Evolutionary conservation across 2,113 vertebrate species (phyloP).

Genomic region (Mola mola): DNA sequence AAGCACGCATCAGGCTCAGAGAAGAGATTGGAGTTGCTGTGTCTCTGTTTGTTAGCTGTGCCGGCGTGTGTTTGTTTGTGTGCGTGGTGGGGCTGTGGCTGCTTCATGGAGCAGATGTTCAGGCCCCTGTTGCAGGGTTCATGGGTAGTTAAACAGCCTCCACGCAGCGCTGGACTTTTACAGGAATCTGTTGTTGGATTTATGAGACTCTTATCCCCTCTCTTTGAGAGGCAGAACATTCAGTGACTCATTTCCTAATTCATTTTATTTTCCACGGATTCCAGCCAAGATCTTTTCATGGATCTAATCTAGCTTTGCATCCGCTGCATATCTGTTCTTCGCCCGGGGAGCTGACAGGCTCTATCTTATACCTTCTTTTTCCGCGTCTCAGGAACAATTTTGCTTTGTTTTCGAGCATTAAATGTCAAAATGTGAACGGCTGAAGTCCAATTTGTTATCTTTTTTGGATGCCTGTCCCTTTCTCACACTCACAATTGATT

Average conservation of each 20-base stretch:
- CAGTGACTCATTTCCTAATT: conserved; percentile 70
- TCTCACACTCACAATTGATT: conserved; percentile 21
- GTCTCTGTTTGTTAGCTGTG: conserved; percentile 13
- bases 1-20: conserved; percentile 10
- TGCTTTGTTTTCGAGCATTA: conserved; percentile 53
- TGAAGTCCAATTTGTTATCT: conserved; percentile 63
- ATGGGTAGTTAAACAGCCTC: conserved; percentile 44
- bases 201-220: conserved; percentile 18
- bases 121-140: conserved; percentile 41
- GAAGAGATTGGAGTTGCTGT: conserved; percentile 8
- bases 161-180: conserved; percentile 22
- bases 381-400: conserved; percentile 44
- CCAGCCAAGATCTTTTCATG: conserved; percentile 54
- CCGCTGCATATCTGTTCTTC: conserved; percentile 31
- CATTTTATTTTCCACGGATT: conserved; percentile 59
- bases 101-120: conserved; percentile 58
- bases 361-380: conserved; percentile 44
- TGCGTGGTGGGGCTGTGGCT: conserved; percentile 14
- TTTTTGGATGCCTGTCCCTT: conserved; percentile 39
- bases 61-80: conserved; percentile 19
- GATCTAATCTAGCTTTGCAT: conserved; percentile 56
- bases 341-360: conserved; percentile 41
- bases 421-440: conserved; percentile 59
- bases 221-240: conserved; percentile 33
- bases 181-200: conserved; percentile 41